Conservation (phyloP, 2,113 vertebrate species). For the Benitochromis conjunctus region DNA sequence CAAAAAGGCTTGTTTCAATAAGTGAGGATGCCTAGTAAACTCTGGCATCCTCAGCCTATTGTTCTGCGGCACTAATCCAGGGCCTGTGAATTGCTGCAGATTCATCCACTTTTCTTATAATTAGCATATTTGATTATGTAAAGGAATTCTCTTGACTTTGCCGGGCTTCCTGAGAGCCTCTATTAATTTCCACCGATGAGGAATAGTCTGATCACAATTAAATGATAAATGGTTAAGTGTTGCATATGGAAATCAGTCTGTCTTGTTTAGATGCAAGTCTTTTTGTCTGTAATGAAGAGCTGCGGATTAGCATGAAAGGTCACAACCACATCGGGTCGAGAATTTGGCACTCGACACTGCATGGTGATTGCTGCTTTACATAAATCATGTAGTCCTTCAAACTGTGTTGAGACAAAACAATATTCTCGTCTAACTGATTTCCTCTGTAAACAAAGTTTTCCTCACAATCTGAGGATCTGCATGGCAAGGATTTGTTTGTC, state of each 20-base stretch:
- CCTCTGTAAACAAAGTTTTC: constrained; percentile 28
- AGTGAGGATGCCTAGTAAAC: not conserved
- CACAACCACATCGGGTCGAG: constrained; percentile 37
- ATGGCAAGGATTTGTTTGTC: not conserved
- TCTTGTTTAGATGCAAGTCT: constrained; percentile 38
- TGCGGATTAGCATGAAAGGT: constrained; percentile 58
- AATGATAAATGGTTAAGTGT: constrained; percentile 57
- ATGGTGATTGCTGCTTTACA: constrained; percentile 60
- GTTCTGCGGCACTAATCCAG: constrained; percentile 49
- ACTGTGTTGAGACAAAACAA: constrained; percentile 18
- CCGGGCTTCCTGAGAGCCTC: constrained; percentile 27
- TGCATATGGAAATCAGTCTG: constrained; percentile 36
- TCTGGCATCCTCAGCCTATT: constrained; percentile 27
- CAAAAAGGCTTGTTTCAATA: constrained; percentile 12
- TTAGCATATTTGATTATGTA: constrained; percentile 68
- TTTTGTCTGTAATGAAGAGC: constrained; percentile 19
- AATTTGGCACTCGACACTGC: constrained; percentile 31
- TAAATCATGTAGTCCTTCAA: constrained; percentile 52
- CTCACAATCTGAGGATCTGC: not conserved
- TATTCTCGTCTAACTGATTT: constrained; percentile 12
- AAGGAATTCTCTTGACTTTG: constrained; percentile 53
- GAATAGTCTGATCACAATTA: constrained; percentile 54
- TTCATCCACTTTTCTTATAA: constrained; percentile 32
- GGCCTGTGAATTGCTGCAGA: constrained; percentile 3
- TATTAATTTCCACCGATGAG: constrained; percentile 42